Evolutionary conservation across 2,797 vertebrate species (phyloP).

Genomic region (Hapalemur alaotrensis): DNA sequence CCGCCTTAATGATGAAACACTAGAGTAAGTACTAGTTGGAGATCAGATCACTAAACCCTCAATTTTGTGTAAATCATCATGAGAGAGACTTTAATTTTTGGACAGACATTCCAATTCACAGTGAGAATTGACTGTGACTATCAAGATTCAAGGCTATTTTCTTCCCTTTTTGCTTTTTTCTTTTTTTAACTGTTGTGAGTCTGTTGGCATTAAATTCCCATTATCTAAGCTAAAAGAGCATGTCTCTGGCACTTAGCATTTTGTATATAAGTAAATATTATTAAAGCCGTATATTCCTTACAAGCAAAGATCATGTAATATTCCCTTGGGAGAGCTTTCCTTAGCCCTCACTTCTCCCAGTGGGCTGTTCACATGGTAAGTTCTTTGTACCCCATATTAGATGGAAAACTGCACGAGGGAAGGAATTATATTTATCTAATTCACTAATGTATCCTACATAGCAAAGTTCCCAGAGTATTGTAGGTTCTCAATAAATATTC

Average conservation of each 20-base stretch:
- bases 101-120: neutral
- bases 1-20: neutral
- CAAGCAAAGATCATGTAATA: neutral
- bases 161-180: neutral
- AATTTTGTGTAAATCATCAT: conserved; percentile 16
- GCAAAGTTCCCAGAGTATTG: conserved; percentile 31
- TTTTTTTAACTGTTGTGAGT: neutral
- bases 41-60: conserved; percentile 4
- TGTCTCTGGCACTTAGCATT: neutral
- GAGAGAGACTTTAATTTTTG: neutral
- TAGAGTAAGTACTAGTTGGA: neutral
- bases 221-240: neutral
- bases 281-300: neutral
- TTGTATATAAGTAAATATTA: neutral
- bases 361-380: neutral
- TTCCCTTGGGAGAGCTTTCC: neutral
- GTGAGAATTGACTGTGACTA: neutral
- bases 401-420: conserved; percentile 6
- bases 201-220: neutral
- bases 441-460: conserved; percentile 26
- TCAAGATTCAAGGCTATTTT: neutral
- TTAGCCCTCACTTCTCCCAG: neutral
- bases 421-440: conserved; percentile 49
- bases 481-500: conserved; percentile 73
- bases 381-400: neutral